A percentile compares a stretch with the other conserved stretches of the same genome.
phyloP scores from a whole-genome alignment of 53 echinoderm and acorn worm genomes.

The Zoroaster sp. region DNA sequence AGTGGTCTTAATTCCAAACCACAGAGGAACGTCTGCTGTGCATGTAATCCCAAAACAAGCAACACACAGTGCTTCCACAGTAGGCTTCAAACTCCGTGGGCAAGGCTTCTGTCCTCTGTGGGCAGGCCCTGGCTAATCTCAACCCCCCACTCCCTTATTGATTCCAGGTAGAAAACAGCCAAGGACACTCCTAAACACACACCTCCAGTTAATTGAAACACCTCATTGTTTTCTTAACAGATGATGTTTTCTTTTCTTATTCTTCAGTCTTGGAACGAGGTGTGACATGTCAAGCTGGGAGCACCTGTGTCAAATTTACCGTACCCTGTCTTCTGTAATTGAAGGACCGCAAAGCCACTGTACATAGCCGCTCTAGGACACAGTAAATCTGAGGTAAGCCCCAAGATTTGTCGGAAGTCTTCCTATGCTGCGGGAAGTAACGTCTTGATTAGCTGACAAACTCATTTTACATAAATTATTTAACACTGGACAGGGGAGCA shows the following conservation, averaged over 20 bases:
- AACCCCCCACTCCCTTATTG: background rate
- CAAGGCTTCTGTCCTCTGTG: background rate
- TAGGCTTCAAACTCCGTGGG: background rate
- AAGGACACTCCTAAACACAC: background rate
- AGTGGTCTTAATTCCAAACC: too few species aligned
- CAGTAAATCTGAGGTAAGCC: background rate
- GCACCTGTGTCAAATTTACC: slow-evolving; percentile 18
- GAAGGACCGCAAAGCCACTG: background rate
- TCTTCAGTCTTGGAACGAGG: background rate
- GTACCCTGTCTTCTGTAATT: background rate
- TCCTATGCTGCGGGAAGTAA: background rate
- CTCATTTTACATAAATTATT: background rate
- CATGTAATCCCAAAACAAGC: background rate
- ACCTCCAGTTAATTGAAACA: slow-evolving; percentile 24
- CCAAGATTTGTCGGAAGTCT: background rate
- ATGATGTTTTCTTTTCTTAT: slow-evolving; percentile 48
- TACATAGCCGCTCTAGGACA: background rate
- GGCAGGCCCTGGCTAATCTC: background rate
- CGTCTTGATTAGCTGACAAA: background rate
- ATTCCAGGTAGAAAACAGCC: background rate
- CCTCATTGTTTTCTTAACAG: slow-evolving; percentile 36
- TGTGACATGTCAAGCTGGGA: slow-evolving; percentile 47
- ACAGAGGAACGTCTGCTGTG: too few species aligned
- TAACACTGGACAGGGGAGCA: background rate
- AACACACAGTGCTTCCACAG: background rate